These are phyloP conservation scores for Dinocampus coccinellae DNA, from an alignment of 2,888 invertebrate genomes.

Conservation along the genomic window DNA sequence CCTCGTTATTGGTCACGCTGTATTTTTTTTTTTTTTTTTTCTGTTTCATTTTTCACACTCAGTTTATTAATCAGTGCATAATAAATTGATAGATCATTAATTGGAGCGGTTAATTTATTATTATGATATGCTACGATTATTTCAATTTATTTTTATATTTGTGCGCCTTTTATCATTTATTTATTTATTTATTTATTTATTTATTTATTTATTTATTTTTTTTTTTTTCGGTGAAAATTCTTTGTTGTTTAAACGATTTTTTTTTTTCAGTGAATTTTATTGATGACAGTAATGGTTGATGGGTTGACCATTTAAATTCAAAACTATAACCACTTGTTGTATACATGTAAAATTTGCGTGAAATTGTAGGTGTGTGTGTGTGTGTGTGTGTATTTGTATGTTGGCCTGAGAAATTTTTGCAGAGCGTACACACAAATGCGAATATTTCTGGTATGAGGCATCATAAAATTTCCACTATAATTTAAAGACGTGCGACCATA, in stretches of 20 bases:
- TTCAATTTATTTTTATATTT: too few relatives aligned
- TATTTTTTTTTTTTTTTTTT: slow-evolving; percentile 26
- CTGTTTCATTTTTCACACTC: too few relatives aligned
- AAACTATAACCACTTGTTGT: not conserved
- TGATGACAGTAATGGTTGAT: not conserved
- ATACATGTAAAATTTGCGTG: not conserved
- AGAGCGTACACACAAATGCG: slow-evolving; percentile 27
- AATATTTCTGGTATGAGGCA: slow-evolving; percentile 20
- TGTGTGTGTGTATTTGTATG: not conserved
- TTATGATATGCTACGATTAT: too few relatives aligned
- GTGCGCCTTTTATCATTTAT: too few relatives aligned
- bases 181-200: too few relatives aligned
- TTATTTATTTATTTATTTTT: not conserved
- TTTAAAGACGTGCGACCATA: slow-evolving; percentile 57
- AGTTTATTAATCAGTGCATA: not conserved
- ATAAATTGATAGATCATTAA: not conserved
- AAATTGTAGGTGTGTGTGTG: not conserved
- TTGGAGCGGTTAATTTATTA: too few relatives aligned
- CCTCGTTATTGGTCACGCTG: too few relatives aligned
- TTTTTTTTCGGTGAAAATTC: not conserved
- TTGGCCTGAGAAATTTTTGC: not conserved
- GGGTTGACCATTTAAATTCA: not conserved
- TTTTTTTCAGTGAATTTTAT: not conserved
- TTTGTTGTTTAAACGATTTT: too few relatives aligned
- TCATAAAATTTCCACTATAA: slow-evolving; percentile 66